phyloP scores from a whole-genome alignment of 2,113 vertebrate genomes.

The Lophura nycthemera region DNA sequence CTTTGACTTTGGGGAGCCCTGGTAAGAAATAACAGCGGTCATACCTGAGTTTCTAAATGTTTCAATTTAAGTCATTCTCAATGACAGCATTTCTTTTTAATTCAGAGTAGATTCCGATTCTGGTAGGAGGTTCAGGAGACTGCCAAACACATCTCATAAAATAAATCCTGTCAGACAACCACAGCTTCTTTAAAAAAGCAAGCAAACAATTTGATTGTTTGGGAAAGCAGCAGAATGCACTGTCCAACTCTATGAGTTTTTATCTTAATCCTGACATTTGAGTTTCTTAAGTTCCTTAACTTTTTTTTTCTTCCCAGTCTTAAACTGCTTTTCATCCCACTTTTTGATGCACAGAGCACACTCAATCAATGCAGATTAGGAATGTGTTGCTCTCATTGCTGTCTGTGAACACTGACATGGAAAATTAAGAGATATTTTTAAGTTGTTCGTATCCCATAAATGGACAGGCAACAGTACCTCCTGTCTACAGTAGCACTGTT shows the following conservation, averaged over 20 bases:
- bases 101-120: slow-evolving; percentile 12
- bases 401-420: neutral
- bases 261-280: neutral
- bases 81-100: slow-evolving; percentile 31
- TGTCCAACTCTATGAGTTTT: neutral
- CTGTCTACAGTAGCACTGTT: neutral
- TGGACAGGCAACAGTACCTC: neutral
- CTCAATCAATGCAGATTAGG: neutral
- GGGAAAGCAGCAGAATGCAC: neutral
- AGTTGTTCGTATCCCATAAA: neutral
- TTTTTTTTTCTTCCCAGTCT: neutral
- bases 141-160: slow-evolving; percentile 9
- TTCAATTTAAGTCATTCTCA: neutral
- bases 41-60: neutral
- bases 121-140: slow-evolving; percentile 18
- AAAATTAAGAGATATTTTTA: neutral
- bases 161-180: slow-evolving; percentile 44
- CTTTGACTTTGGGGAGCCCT: neutral
- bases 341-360: neutral
- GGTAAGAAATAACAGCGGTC: neutral
- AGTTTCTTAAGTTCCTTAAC: neutral
- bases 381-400: neutral
- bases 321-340: neutral
- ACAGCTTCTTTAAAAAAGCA: slow-evolving; percentile 1
- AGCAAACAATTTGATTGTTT: neutral